These are phyloP conservation scores for Xenotilapia caudafasciata DNA, from an alignment of 2,113 vertebrate genomes.

Conservation along the genomic window DNA sequence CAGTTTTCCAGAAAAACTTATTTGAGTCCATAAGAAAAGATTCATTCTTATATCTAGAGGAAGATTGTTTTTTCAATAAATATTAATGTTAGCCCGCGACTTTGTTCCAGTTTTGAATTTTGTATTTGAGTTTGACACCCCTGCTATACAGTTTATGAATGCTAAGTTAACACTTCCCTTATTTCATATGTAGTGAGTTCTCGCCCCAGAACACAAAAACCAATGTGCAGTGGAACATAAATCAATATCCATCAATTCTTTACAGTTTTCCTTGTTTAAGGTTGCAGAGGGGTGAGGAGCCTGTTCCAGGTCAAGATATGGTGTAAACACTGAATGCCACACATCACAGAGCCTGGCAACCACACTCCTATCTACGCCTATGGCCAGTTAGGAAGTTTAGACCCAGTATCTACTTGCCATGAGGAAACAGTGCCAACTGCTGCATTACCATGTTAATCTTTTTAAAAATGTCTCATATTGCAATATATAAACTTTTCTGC, in stretches of 20 bases:
- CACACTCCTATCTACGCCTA: not conserved
- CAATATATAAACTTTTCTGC: not conserved
- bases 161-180: not conserved
- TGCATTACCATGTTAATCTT: not conserved
- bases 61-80: no score
- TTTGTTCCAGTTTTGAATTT: no score
- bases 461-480: not conserved
- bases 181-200: not conserved
- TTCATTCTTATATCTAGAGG: no score
- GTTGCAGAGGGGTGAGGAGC: not conserved
- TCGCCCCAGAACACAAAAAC: rapidly evolving
- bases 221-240: not conserved
- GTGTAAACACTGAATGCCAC: not conserved
- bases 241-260: rapidly evolving
- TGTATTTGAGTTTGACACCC: no score
- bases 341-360: not conserved
- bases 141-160: not conserved
- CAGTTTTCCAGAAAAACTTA: no score
- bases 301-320: not conserved
- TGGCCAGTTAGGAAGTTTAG: not conserved
- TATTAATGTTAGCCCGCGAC: no score
- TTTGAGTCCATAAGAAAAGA: no score
- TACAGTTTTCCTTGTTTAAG: not conserved
- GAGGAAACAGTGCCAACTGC: not conserved
- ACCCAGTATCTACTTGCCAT: rapidly evolving